Evolutionary conservation across 53 echinoderm and acorn worm species (phyloP).

Genomic region (Hippasteria phrygiana): DNA sequence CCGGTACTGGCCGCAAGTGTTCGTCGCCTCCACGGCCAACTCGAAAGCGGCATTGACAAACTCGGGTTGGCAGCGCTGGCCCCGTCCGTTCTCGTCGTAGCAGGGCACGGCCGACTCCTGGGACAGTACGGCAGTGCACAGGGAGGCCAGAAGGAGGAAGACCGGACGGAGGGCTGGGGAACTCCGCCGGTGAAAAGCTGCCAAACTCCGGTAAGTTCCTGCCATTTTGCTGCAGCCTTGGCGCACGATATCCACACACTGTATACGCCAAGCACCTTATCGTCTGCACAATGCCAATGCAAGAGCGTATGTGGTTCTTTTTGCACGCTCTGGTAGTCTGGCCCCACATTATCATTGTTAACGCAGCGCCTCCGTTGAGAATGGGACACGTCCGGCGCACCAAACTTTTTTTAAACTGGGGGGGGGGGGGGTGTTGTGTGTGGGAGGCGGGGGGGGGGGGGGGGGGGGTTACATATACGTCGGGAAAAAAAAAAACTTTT

Average conservation of each 20-base stretch:
- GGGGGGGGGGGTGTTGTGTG: too few species aligned
- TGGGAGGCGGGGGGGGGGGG: too few species aligned
- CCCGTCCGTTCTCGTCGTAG: constrained; percentile 70
- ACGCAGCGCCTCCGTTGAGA: not conserved
- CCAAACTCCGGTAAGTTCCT: constrained; percentile 15
- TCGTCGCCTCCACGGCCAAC: constrained; percentile 85
- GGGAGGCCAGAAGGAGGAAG: constrained; percentile 40
- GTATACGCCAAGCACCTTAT: not conserved
- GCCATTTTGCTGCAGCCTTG: constrained; percentile 51
- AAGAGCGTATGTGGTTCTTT: too few species aligned
- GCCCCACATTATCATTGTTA: not conserved
- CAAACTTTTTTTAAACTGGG: not conserved
- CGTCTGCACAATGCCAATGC: not conserved
- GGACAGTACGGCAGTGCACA: constrained; percentile 18
- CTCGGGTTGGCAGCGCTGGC: constrained; percentile 93
- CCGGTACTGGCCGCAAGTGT: constrained; percentile 84
- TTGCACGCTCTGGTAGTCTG: not conserved
- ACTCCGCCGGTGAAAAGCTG: constrained; percentile 33
- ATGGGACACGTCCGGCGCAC: not conserved
- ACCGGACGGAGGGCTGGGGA: constrained; percentile 41
- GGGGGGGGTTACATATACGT: too few species aligned
- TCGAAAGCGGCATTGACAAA: constrained; percentile 98
- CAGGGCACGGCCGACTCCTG: constrained; percentile 86
- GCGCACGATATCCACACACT: not conserved
- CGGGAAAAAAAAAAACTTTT: too few species aligned